Percentiles rank a stretch among this genome's conserved stretches.
Conservation (phyloP, 2,113 vertebrate genomes). For the Amblyornis subalaris region DNA sequence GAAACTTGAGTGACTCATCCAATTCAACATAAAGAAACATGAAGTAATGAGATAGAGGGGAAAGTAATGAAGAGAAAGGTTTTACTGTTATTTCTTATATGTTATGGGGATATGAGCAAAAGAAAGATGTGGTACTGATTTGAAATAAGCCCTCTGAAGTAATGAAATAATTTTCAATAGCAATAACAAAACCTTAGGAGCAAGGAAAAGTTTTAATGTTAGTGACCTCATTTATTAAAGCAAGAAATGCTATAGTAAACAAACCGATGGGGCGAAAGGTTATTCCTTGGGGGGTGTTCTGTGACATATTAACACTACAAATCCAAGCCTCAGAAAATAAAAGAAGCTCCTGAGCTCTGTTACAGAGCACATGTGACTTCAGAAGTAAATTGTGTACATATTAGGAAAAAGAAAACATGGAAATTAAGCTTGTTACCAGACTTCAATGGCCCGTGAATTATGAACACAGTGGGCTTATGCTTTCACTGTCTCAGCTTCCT, state of each 20-base stretch:
- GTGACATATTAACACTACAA: neutral
- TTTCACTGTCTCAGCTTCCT: neutral
- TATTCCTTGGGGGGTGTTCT: neutral
- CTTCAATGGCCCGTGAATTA: neutral
- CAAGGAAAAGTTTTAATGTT: neutral
- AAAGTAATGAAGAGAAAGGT: neutral
- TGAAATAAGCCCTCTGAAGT: conserved; percentile 4
- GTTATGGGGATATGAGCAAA: neutral
- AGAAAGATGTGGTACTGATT: neutral
- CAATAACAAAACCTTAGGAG: neutral
- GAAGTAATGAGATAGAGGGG: neutral
- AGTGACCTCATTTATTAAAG: neutral
- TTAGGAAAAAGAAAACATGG: neutral
- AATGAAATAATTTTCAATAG: conserved; percentile 7
- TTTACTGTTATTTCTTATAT: neutral
- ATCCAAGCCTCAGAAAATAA: neutral
- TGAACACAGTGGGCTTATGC: fast-evolving
- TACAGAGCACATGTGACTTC: neutral
- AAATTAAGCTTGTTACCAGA: neutral
- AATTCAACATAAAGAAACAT: neutral
- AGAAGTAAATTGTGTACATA: neutral
- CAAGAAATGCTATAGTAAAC: neutral
- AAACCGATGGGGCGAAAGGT: neutral
- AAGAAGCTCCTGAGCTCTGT: neutral
- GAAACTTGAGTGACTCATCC: neutral